Base-by-base conservation (phyloP, 1,140 invertebrate species). In the Samia ricini region DNA sequence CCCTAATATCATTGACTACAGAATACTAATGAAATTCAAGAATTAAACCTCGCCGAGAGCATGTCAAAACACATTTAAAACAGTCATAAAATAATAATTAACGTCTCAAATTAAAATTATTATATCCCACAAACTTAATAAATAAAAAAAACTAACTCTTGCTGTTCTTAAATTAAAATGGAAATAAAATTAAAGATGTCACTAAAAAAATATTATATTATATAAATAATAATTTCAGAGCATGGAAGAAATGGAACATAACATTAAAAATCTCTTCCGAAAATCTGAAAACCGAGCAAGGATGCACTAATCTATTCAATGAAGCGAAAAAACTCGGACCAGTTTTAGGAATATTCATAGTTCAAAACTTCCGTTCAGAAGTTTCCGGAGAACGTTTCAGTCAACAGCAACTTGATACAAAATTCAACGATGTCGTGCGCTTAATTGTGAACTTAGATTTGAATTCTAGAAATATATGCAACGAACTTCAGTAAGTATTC, bases 331-430 rank as follows among this genome's bases (percentile, higher is more conserved):
- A 72, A 59, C 51, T 76, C 20, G 76, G 69, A 15, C 60, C 66
- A 7, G 29, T 78, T 8, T 21, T 61, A 10, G 73, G 76, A 7
- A 65, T 77, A 15, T 73, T 76, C 24, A 52, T 76, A 22, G 62
- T 72, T 12, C 65, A 68, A 24, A 56, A 68, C 23, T 8, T 55
- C 18, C 19, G 8, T 2, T 21, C 12, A 10, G 48, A 21, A 18
- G 49, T 48, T 50, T 12, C 10, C 8, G 60, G 29, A 10, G 56
- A 58, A 42, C 29, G 20, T 36, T 59, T 69, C 10, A 57, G 57
- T 10, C 59, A 56, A n/a, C 19, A 55, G 42, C 20, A 52, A 18
- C 59, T 66, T 26, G 42, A 23, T 19, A 26, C 15, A 22, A 72
- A 64, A 19, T 70, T 64, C 57, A 67, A 70, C 20, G 60, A 66